A percentile compares a stretch with the other conserved stretches of the same genome.
phyloP scores from a whole-genome alignment of 2,113 vertebrate genomes.

The Sardina pilchardus region DNA sequence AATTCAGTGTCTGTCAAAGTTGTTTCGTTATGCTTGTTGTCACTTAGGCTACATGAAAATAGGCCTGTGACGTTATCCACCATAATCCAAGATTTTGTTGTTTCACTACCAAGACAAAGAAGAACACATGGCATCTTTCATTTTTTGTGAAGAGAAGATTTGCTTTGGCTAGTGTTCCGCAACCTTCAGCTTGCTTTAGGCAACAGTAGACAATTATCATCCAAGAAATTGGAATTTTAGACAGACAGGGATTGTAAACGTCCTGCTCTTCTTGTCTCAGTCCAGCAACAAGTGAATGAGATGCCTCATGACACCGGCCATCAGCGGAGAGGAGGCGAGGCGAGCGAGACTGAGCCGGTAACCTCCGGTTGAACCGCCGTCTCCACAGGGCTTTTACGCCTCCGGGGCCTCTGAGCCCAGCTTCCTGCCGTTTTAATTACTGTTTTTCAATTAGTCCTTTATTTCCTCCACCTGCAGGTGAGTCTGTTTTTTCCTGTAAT shows the following conservation, averaged over 20 bases:
- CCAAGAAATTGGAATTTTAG: not conserved
- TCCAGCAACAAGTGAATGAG: not conserved
- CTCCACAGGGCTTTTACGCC: conserved; percentile 42
- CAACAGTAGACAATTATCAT: not conserved
- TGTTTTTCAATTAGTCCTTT: conserved; percentile 50
- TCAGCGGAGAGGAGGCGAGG: not conserved
- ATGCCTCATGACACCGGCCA: not conserved
- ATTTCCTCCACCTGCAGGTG: conserved; percentile 42
- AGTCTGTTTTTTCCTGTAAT: conserved; percentile 30
- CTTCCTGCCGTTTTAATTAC: conserved; percentile 53
- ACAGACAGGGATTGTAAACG: not conserved
- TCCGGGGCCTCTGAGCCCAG: conserved; percentile 47
- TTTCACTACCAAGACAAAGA: not conserved
- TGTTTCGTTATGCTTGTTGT: not conserved
- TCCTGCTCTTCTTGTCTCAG: not conserved
- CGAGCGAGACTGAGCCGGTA: not conserved
- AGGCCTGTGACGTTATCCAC: not conserved
- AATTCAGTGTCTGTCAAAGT: not conserved
- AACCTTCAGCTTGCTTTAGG: not conserved
- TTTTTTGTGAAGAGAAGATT: not conserved
- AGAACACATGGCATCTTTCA: not conserved
- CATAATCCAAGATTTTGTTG: not conserved
- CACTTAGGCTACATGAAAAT: not conserved
- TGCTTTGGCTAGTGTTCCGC: not conserved
- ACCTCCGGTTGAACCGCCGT: not conserved